A percentile compares a stretch with the other conserved stretches of the same genome.
Conservation (phyloP, 2,888 invertebrate species). For the Leptinotarsa tumamoca region DNA sequence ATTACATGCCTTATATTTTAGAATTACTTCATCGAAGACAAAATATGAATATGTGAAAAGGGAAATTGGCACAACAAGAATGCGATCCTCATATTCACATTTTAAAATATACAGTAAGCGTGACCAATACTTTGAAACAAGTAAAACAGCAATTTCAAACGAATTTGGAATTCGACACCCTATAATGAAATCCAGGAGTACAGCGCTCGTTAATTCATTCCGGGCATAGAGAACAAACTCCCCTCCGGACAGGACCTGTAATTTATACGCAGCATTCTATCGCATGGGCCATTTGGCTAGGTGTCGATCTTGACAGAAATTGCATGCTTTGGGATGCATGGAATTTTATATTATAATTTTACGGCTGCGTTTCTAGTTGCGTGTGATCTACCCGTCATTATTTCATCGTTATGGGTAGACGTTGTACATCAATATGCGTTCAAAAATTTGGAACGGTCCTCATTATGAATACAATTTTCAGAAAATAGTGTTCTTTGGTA, state of each 20-base stretch:
- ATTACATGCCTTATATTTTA: no score
- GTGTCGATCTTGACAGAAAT: slow-evolving; percentile 20
- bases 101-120: background rate
- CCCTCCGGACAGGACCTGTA: slow-evolving; percentile 14
- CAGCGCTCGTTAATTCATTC: background rate
- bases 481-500: no score
- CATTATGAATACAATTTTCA: no score
- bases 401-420: background rate
- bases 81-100: no score
- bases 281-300: slow-evolving; percentile 8
- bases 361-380: slow-evolving; percentile 17
- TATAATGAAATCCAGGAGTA: slow-evolving; percentile 1
- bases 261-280: slow-evolving; percentile 16
- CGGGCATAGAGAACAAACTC: background rate
- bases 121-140: background rate
- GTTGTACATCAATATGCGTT: background rate
- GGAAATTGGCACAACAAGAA: no score
- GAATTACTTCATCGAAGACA: no score
- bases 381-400: slow-evolving; percentile 12
- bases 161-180: background rate
- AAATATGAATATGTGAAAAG: no score
- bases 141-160: background rate
- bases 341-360: slow-evolving; percentile 20
- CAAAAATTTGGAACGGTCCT: background rate
- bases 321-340: slow-evolving; percentile 21